phyloP scores from a whole-genome alignment of 1,140 invertebrate genomes.

The Babylonia areolata region DNA sequence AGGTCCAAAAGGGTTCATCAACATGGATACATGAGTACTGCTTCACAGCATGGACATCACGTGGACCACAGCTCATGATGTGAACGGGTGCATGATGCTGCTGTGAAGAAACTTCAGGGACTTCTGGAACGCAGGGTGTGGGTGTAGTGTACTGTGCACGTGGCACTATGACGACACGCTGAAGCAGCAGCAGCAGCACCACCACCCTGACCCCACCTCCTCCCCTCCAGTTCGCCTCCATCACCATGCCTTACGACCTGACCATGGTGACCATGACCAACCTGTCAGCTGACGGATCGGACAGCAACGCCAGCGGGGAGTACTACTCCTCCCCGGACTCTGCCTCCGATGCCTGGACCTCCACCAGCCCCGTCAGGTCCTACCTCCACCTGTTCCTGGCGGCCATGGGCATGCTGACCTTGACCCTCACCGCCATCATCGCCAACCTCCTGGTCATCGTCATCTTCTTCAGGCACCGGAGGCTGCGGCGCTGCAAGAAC shows the following conservation, averaged over 20 bases:
- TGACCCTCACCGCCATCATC: conserved; percentile 53
- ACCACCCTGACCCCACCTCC: neutral
- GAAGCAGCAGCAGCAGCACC: neutral
- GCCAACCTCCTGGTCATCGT: conserved; percentile 59
- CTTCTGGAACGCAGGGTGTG: neutral
- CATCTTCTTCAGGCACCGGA: conserved; percentile 55
- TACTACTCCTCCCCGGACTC: neutral
- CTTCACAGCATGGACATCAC: no score
- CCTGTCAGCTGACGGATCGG: no score
- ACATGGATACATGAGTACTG: no score
- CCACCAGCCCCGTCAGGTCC: neutral
- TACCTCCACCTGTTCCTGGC: conserved; percentile 36
- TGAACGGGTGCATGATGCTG: no score
- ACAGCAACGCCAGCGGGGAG: neutral
- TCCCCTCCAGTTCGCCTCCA: neutral
- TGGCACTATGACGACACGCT: neutral
- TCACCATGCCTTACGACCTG: neutral
- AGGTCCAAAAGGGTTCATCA: no score
- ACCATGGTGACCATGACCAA: neutral
- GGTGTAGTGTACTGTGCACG: neutral
- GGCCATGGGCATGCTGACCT: conserved; percentile 51
- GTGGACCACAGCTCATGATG: no score
- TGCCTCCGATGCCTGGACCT: neutral
- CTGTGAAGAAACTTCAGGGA: no score
- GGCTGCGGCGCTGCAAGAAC: conserved; percentile 60